These are phyloP conservation scores for Botia almorhae DNA, from an alignment of 2,797 vertebrate genomes.

Conservation along the genomic window DNA sequence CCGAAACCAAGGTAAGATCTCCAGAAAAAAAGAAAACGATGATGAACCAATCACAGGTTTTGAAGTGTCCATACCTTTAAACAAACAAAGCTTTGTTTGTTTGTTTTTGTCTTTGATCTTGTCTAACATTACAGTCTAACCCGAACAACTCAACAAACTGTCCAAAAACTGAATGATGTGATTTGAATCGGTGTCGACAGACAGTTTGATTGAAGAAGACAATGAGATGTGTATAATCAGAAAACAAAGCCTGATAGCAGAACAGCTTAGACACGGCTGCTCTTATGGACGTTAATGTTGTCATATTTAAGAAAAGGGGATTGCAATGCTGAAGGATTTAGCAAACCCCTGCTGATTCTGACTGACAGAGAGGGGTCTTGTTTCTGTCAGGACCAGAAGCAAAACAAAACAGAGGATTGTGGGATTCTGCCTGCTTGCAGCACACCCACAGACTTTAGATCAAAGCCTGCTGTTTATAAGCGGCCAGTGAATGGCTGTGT, in stretches of 20 bases:
- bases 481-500: background rate
- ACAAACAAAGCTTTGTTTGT: background rate
- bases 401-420: slow-evolving; percentile 32
- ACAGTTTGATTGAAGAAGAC: background rate
- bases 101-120: slow-evolving; percentile 8
- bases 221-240: background rate
- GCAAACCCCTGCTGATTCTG: slow-evolving; percentile 6
- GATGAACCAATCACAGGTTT: slow-evolving; percentile 59
- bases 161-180: background rate
- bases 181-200: background rate
- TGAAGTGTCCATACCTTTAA: slow-evolving; percentile 62
- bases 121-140: background rate
- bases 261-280: slow-evolving; percentile 11
- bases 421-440: slow-evolving; percentile 4
- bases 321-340: background rate
- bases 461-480: background rate
- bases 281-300: background rate
- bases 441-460: slow-evolving; percentile 15
- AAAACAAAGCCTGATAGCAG: background rate
- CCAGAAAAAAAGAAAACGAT: background rate
- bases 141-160: slow-evolving; percentile 7
- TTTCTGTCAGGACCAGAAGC: slow-evolving; percentile 33
- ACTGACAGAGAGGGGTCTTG: slow-evolving; percentile 20
- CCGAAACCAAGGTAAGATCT: slow-evolving; percentile 97
- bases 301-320: slow-evolving; percentile 23